Base-by-base conservation (phyloP, 2,113 vertebrate species). In the Stictonetta naevosa region DNA sequence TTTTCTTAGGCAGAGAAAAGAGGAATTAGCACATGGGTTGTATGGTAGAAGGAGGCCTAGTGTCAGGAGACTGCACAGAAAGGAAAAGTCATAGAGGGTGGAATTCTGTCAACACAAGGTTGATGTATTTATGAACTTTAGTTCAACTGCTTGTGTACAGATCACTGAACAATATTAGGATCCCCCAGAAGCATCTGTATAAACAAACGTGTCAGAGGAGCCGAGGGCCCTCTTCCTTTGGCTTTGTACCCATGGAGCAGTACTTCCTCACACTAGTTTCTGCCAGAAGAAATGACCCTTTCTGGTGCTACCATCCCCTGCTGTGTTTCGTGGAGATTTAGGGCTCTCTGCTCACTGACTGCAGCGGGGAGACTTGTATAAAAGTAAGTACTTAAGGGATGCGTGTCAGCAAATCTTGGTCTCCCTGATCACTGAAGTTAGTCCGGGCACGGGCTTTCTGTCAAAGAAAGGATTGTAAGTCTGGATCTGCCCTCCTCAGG, bases 241-340 rank as follows among this genome's bases (percentile, higher is more conserved):
- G n/a, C 42, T 92, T 88, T 92, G 31, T 90, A 85, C 55, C 34
- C 50, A 52, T 15, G 55, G 71, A 91, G 53, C 4, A 1, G 53
- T 60, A 50, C 25, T 93, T 83, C 52, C 38, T 75, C 71, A 26
- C 62, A 59, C 67, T 36, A 68, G 58, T 91, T 62, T 91, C 71
- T 58, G 87, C 87, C 74, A 83, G 85, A 95, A 93, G 90, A 95
- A 94, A 88, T 95, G 84, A 91, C 93, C 82, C 86, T 86, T 92
- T 52, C 89, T 95, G 78, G 55, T 92, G 64, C 77, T 93, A 67
- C 73, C 68, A 64, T 82, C 66, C 58, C 89, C 91, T 93, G 78
- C 95, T 94, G 67, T 64, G 83, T 76, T 91, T 89, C 46, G 53
- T 71, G 76, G 84, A 81, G 91, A 95, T 94, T 96, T 95, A 95